These are phyloP conservation scores for Pristionchus entomophagus DNA, from an alignment of 2,888 invertebrate genomes.

Conservation along the genomic window DNA sequence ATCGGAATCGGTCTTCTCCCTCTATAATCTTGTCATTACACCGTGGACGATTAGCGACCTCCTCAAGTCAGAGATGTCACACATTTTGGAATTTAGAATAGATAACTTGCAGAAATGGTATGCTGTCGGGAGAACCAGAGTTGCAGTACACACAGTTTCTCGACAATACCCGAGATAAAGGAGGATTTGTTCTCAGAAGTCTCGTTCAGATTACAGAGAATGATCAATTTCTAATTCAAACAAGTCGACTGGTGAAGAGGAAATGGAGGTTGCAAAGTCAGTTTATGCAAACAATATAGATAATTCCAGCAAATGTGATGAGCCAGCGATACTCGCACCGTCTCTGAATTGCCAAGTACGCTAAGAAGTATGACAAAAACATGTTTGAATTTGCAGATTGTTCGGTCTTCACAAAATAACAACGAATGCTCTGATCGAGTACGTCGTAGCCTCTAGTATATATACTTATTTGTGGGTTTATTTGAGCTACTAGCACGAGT, in stretches of 20 bases:
- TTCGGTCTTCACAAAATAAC: too few species aligned
- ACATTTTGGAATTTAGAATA: background rate
- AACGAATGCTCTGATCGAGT: too few species aligned
- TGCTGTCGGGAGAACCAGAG: background rate
- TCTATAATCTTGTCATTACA: background rate
- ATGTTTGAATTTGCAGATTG: too few species aligned
- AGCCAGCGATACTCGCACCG: too few species aligned
- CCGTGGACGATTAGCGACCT: background rate
- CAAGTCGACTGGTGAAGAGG: background rate
- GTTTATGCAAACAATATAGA: too few species aligned
- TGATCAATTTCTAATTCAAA: background rate
- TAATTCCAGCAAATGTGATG: too few species aligned
- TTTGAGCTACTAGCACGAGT: too few species aligned
- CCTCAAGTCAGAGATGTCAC: background rate
- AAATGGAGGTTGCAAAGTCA: too few species aligned
- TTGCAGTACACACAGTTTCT: background rate
- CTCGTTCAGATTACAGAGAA: background rate
- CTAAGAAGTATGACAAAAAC: too few species aligned
- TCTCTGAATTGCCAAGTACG: too few species aligned
- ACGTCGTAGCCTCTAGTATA: too few species aligned
- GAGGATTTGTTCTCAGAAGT: background rate
- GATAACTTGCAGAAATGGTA: background rate
- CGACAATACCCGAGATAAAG: background rate
- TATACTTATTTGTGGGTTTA: too few species aligned
- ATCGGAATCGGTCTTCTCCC: background rate